A percentile compares a stretch with the other conserved stretches of the same genome.
These are phyloP conservation scores for Mormoops blainvillei DNA, from an alignment of 2,113 vertebrate species.

Conservation along the genomic window DNA sequence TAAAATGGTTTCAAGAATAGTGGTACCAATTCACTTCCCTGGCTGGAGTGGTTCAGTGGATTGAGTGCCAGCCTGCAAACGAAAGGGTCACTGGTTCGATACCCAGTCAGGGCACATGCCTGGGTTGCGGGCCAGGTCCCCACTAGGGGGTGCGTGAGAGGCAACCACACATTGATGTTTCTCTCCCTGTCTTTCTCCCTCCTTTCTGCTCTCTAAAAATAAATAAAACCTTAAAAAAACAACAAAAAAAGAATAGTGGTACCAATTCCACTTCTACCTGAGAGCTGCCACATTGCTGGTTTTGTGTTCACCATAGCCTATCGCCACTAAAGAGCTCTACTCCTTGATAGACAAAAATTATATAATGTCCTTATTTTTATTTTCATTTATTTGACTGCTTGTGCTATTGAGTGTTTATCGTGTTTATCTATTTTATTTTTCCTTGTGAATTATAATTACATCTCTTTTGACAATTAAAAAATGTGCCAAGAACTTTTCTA, in stretches of 20 bases:
- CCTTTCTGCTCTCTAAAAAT: too few species aligned
- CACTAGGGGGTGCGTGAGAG: too few species aligned
- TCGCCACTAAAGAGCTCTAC: not conserved
- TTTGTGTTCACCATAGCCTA: accelerated
- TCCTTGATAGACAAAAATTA: accelerated
- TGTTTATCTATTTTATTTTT: not conserved
- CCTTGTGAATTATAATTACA: not conserved
- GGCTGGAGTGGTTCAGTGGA: too few species aligned
- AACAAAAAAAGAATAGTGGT: not conserved
- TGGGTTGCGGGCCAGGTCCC: too few species aligned
- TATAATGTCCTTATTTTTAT: accelerated
- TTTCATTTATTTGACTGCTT: not conserved
- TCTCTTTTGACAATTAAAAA: not conserved
- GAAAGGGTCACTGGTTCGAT: too few species aligned
- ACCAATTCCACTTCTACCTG: not conserved
- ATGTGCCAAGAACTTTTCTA: not conserved
- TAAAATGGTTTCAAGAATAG: not conserved
- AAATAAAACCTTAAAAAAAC: too few species aligned
- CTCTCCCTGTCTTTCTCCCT: too few species aligned
- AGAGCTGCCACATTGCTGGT: accelerated
- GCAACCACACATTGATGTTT: too few species aligned
- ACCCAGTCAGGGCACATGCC: too few species aligned
- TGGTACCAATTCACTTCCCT: too few species aligned
- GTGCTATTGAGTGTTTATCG: not conserved
- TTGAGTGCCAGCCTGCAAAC: too few species aligned